Base-by-base conservation (phyloP, 2,113 vertebrate species). In the Orientallactaga bullata region DNA sequence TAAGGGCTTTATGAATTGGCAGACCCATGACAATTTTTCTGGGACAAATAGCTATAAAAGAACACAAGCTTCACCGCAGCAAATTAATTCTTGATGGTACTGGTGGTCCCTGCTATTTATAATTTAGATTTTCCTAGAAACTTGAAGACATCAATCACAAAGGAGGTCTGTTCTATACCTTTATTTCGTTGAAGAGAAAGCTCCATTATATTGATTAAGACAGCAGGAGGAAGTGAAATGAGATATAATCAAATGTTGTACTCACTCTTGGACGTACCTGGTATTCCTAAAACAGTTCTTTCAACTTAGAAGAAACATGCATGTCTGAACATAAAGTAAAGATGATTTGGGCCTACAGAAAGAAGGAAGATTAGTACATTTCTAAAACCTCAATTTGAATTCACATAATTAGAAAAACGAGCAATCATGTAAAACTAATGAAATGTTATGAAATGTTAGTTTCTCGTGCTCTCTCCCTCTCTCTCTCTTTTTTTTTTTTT, bases 221-320 rank as follows among this genome's bases (percentile, higher is more conserved):
- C 58, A 77, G 42, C 35, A 88, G 63, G 28, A 89, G 15, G 47
- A 60, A 95, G 55, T 32, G 42, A 96, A 79, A 72, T 66, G 76
- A 94, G 63, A 60, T 26, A 84, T 69, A 96, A 88, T 78, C 88
- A 85, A 94, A 87, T 17, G 16, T 82, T 5, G 35, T 85, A 96
- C 96, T 97, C 94, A 97, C 97, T 89, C 66, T 88, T 72, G 88
- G 76, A 94, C 61, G 95, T 93, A 85, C 47, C n/a, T 30, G 85
- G 78, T 58, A 76, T 85, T 77, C 89, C 28, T 82, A 83, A 96
- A 95, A 81, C 32, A 86, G 71, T 32, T 91, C 82, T 82, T 51
- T 74, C 76, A 93, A 72, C 32, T 92, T 58, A 83, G 77, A 89
- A 94, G 60, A 94, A 91, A 93, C 88, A 32, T n/a, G 26, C 37